Percentiles rank a stretch among this genome's conserved stretches.
phyloP scores from a whole-genome alignment of 53 echinoderm and acorn worm species.

The Henricia sp. region DNA sequence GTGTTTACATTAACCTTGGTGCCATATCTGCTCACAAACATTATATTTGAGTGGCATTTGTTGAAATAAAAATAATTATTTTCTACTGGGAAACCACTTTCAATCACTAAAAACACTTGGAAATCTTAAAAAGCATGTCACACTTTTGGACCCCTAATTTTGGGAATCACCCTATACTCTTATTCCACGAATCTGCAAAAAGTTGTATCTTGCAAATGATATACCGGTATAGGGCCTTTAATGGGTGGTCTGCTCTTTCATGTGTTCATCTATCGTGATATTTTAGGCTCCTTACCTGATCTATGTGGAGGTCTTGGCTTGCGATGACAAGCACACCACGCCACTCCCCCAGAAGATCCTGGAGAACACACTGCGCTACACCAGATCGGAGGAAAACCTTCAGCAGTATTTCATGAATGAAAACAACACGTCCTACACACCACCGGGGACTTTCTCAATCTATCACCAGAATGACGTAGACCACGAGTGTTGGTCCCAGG shows the following conservation, averaged over 20 bases:
- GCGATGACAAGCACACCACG: conserved; percentile 98
- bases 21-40: no score
- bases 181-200: no score
- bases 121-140: no score
- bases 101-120: no score
- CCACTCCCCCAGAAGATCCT: conserved; percentile 91
- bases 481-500: conserved; percentile 99
- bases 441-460: conserved; percentile 80
- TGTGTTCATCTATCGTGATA: neutral
- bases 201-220: no score
- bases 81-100: no score
- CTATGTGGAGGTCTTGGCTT: conserved; percentile 93
- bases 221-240: neutral
- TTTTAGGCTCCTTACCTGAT: conserved; percentile 94
- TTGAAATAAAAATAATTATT: no score
- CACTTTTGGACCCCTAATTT: no score
- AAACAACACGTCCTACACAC: conserved; percentile 65
- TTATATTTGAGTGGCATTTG: no score
- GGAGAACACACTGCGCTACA: conserved; percentile 95
- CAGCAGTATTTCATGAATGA: conserved; percentile 72
- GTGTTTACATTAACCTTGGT: no score
- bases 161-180: no score
- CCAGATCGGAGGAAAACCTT: conserved; percentile 97
- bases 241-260: neutral
- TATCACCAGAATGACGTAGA: conserved; percentile 92